phyloP scores from a whole-genome alignment of 2,113 vertebrate species.

The Leuciscus idus region DNA sequence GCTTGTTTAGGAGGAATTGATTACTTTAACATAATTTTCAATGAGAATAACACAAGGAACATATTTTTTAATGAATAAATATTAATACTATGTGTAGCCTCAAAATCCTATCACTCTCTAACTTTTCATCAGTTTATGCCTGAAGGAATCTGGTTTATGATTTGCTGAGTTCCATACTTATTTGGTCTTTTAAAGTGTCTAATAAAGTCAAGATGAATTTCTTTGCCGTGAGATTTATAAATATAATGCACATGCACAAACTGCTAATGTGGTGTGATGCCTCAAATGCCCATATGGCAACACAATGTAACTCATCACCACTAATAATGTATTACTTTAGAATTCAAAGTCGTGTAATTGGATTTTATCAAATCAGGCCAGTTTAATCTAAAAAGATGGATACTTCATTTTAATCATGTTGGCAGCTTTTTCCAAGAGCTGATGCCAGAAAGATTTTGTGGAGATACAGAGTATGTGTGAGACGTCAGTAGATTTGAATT shows the following conservation, averaged over 20 bases:
- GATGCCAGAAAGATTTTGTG: conserved; percentile 8
- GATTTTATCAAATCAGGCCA: neutral
- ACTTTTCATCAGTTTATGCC: neutral
- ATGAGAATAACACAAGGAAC: neutral
- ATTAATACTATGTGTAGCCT: neutral
- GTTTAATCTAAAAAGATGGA: conserved; percentile 15
- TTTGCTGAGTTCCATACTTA: neutral
- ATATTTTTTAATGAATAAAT: neutral
- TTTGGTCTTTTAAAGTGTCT: neutral
- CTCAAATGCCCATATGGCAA: neutral
- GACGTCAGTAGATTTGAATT: conserved; percentile 6
- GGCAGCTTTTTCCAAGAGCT: neutral
- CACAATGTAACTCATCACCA: neutral
- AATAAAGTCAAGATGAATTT: neutral
- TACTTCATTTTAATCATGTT: neutral
- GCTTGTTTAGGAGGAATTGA: neutral
- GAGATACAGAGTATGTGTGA: neutral
- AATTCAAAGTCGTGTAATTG: neutral
- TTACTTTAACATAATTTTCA: neutral
- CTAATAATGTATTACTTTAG: neutral
- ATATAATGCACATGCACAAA: neutral
- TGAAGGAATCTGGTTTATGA: neutral
- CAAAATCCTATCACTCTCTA: neutral
- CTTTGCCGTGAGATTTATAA: neutral
- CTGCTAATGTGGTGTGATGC: neutral